Evolutionary conservation across 1,140 invertebrate genomes (phyloP), one percentile per base, ranked within the genome.

Genomic region (Cydia fagiglandana): DNA sequence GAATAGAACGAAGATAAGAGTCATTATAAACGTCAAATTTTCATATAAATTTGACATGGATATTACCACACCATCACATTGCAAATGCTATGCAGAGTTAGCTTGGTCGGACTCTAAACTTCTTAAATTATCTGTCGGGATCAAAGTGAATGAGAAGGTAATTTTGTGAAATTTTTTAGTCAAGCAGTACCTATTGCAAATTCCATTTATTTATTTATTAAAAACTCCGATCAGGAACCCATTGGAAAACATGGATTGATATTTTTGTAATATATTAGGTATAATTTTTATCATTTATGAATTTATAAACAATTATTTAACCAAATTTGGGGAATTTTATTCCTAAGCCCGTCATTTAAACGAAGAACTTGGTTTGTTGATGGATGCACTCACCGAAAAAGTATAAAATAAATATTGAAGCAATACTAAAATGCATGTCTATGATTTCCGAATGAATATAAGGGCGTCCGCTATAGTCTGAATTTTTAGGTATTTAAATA

Each of bases 201-300:
- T 70, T 70, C 38, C 66, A 70, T 70, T 70, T 70, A 24, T 70
- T 30, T 61, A 70, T 70, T 70, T 70, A 70, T 70, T 70, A 34
- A 68, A 38, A 66, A 66, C 64, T 24, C 61, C 24, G 30, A 34
- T 17, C 1, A 2, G 64, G n/a, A 70, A 70, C 34, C 38, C 38
- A 70, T 70, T 41, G n/a, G 66, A 38, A 70, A 30, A 17, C 66
- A 70, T 70, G 66, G 38, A 38, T 70, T n/a, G 9, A 38, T 70
- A 70, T 70, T 70, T 61, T 61, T 61, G 66, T 70, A 38, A 38
- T 70, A 70, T 41, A 70, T 45, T 70, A 41, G 7, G 4, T 70
- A 20, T 70, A 70, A 70, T 70, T 70, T 68, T 34, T 34, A 70
- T 41, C 30, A 20, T 45, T n/a, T 38, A 45, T 70, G 30, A 41